A percentile compares a stretch with the other conserved stretches of the same genome.
These are phyloP conservation scores for Manduca sexta DNA, from an alignment of 1,140 invertebrate genomes.

Conservation along the genomic window DNA sequence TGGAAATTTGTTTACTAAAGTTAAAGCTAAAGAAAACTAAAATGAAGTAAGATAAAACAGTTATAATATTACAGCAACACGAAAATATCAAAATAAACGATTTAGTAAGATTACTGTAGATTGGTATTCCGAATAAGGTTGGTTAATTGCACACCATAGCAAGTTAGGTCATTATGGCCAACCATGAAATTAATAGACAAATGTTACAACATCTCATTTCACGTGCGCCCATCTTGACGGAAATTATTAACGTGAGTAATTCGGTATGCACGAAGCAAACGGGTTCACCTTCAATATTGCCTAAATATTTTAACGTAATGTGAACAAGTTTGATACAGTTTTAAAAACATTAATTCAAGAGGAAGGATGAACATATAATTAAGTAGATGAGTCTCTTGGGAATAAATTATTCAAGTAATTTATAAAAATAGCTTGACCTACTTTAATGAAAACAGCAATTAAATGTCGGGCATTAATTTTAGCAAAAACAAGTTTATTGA, in stretches of 20 bases:
- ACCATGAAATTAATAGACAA: constrained; percentile 53
- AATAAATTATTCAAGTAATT: neutral
- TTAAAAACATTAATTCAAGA: constrained; percentile 7
- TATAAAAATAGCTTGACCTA: constrained; percentile 9
- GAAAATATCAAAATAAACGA: too few relatives aligned
- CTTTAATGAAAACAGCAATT: too few relatives aligned
- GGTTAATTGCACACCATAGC: neutral
- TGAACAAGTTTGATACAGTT: neutral
- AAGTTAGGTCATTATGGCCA: constrained; percentile 32
- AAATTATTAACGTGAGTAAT: constrained; percentile 48
- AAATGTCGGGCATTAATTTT: too few relatives aligned
- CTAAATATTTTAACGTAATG: neutral
- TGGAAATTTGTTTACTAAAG: too few relatives aligned
- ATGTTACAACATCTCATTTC: constrained; percentile 44
- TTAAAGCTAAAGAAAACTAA: too few relatives aligned
- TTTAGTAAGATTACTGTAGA: too few relatives aligned
- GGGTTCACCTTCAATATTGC: constrained; percentile 12
- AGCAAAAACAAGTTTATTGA: too few relatives aligned
- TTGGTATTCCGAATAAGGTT: too few relatives aligned
- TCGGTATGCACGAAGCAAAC: constrained; percentile 22
- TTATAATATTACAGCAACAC: too few relatives aligned
- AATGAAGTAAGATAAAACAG: too few relatives aligned
- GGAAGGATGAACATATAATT: constrained; percentile 19
- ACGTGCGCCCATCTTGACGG: constrained; percentile 43
- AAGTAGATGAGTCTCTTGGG: constrained; percentile 22